Conservation (phyloP, 2,888 invertebrate species). For the Diaphora mendica region DNA sequence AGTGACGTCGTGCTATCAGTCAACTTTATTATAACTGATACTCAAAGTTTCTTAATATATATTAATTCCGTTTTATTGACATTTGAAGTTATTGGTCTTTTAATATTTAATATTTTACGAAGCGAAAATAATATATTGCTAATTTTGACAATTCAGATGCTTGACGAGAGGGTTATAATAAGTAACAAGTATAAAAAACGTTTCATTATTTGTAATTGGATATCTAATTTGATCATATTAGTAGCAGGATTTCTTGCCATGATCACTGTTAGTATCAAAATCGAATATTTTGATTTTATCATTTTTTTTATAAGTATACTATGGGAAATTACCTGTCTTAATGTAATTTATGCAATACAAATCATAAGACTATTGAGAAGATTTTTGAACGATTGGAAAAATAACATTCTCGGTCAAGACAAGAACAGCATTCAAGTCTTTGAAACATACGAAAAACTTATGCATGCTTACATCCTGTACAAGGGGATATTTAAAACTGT, state of each 20-base stretch:
- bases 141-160: slow-evolving; percentile 10
- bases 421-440: too few relatives aligned
- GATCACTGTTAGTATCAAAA: neutral
- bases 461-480: neutral
- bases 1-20: neutral
- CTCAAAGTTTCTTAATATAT: neutral
- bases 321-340: neutral
- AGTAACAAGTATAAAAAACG: neutral
- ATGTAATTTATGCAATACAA: slow-evolving; percentile 8
- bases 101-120: slow-evolving; percentile 9
- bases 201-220: slow-evolving; percentile 19
- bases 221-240: slow-evolving; percentile 1
- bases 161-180: neutral
- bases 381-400: slow-evolving; percentile 13
- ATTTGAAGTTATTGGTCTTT: neutral
- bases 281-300: neutral
- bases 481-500: neutral
- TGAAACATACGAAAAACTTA: neutral
- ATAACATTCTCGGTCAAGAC: neutral
- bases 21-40: neutral
- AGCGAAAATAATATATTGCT: slow-evolving; percentile 9
- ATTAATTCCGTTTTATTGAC: neutral
- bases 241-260: neutral
- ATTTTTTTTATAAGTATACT: neutral
- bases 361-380: slow-evolving; percentile 22